Evolutionary conservation across 2,888 invertebrate species (phyloP), one percentile per base, ranked within the genome.

Genomic region (Lepidocyrtinus sp.): DNA sequence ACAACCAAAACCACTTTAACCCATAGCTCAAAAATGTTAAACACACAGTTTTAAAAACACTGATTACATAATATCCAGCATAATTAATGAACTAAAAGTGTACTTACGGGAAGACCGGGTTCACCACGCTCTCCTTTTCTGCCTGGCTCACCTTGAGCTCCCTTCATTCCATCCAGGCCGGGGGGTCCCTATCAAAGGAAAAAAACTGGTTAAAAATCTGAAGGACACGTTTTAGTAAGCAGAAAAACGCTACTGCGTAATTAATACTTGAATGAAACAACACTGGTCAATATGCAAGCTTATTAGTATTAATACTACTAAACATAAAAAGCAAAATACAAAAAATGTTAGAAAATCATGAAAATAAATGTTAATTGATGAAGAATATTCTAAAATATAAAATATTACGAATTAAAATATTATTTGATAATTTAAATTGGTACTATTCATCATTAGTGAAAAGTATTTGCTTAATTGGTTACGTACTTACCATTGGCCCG

Each of bases 101-200:
- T 5, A 93, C 94, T 92, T 93, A 96, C 96, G 88, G 96, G 96
- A 88, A 96, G 91, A 88, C 97, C 97, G 85, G 96, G 96, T 90
- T 97, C 96, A 70, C 96, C 92, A 75, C 88, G 83, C 90, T 96
- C 96, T 86, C 97, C 96, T 90, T 96, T 96, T 88, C 92, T 93
- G 87, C 97, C 97, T 73, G 95, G 94, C 90, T 96, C 96, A 87
- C 97, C 97, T 90, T 95, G 95, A 86, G 96, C 96, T 87, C 96
- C 96, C 94, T 96, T 97, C 95, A 96, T 96, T 89, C 96, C 96
- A 91, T 96, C 96, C 90, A 96, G 93, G 90, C 96, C 96, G 84
- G 96, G 94, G 87, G 95, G 94, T 89, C 96, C 96, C 96, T 96
- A 17, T 36, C 24, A n/a, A n/a, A n/a, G n/a, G n/a, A n/a, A n/a